Conservation (phyloP, 2,113 vertebrate genomes). For the Gambusia affinis region DNA sequence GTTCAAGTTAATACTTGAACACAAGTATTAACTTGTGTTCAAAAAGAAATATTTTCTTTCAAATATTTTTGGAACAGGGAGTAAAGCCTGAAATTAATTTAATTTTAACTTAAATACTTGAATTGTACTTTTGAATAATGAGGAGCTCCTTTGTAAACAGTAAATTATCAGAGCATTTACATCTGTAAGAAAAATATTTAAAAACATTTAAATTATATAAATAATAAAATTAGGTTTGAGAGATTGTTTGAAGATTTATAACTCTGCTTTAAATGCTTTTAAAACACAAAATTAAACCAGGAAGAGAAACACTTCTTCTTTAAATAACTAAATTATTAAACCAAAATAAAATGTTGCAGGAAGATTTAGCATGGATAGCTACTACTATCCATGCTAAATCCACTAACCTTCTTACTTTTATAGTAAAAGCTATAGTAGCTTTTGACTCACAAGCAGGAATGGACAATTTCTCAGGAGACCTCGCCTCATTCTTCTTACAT, state of each 20-base stretch:
- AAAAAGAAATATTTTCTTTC: neutral
- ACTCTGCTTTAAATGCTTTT: neutral
- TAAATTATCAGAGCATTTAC: neutral
- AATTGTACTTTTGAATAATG: neutral
- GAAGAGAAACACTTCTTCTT: neutral
- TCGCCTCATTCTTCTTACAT: neutral
- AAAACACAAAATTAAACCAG: neutral
- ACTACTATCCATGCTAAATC: too few relatives aligned
- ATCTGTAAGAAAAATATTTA: neutral
- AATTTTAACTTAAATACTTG: neutral
- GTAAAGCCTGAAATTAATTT: neutral
- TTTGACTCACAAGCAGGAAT: slow-evolving; percentile 8
- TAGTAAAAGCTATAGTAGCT: neutral
- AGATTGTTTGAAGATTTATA: neutral
- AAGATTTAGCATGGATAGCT: neutral
- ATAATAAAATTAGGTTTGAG: neutral
- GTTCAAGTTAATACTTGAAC: too few relatives aligned
- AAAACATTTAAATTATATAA: slow-evolving; percentile 1
- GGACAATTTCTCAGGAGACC: slow-evolving; percentile 26
- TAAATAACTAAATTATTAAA: neutral
- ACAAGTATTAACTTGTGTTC: too few relatives aligned
- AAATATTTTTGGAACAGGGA: neutral
- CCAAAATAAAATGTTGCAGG: neutral
- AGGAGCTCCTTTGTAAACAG: neutral
- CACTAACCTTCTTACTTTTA: neutral